Conservation (phyloP, 2,888 invertebrate species). For the Catocala nupta region DNA sequence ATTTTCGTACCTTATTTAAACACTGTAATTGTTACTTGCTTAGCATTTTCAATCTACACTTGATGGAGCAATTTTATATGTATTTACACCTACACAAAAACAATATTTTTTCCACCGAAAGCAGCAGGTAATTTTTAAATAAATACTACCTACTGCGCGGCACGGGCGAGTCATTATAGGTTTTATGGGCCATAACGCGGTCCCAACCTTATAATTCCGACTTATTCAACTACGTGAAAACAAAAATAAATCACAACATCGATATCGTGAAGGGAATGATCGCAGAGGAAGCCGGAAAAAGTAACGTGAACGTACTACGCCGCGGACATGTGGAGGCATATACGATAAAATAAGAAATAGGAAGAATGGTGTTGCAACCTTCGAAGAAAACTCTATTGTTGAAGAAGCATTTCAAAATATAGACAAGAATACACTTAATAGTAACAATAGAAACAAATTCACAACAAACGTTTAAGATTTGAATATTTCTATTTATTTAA, state of each 20-base stretch:
- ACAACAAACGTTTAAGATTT: slow-evolving; percentile 25
- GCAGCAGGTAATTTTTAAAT: slow-evolving; percentile 55
- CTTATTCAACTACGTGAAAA: slow-evolving; percentile 68
- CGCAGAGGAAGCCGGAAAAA: slow-evolving; percentile 43
- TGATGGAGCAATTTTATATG: slow-evolving; percentile 30
- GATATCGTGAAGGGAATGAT: slow-evolving; percentile 54
- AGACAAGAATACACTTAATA: slow-evolving; percentile 25
- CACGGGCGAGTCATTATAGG: slow-evolving; percentile 62
- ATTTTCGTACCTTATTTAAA: neutral
- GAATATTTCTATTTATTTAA: slow-evolving; percentile 32
- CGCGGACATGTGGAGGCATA: slow-evolving; percentile 27
- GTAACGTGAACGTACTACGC: slow-evolving; percentile 37
- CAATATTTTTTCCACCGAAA: slow-evolving; percentile 35
- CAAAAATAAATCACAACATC: slow-evolving; percentile 72
- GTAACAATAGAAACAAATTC: slow-evolving; percentile 26
- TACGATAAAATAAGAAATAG: slow-evolving; percentile 14
- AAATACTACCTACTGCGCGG: slow-evolving; percentile 56
- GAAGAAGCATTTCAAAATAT: slow-evolving; percentile 12
- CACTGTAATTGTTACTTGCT: neutral
- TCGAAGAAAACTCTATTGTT: neutral
- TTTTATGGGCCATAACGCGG: slow-evolving; percentile 72
- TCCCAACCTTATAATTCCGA: slow-evolving; percentile 71
- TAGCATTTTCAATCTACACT: slow-evolving; percentile 21
- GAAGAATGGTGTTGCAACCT: slow-evolving; percentile 25
- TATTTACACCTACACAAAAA: slow-evolving; percentile 36